These are phyloP conservation scores for Lepidocyrtoides sp. DNA, from an alignment of 2,888 invertebrate species.

Conservation along the genomic window DNA sequence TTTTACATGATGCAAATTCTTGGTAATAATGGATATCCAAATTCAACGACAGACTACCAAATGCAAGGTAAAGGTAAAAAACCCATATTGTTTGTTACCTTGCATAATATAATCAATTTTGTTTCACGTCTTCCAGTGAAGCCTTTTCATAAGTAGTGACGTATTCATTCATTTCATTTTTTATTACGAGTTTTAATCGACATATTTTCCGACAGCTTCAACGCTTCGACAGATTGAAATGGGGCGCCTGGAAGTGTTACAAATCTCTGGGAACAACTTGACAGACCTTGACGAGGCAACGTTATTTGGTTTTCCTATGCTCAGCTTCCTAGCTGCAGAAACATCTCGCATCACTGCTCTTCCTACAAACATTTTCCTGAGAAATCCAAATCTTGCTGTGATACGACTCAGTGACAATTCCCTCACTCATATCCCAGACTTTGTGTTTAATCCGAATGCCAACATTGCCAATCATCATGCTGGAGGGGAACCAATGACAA, in stretches of 20 bases:
- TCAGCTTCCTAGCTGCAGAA: slow-evolving; percentile 91
- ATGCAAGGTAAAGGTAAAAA: too few species aligned
- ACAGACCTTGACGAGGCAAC: slow-evolving; percentile 91
- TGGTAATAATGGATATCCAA: too few species aligned
- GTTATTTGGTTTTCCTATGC: slow-evolving; percentile 92
- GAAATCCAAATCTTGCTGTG: slow-evolving; percentile 92
- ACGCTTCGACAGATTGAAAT: slow-evolving; percentile 83
- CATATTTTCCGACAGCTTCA: too few species aligned
- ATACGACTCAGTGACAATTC: slow-evolving; percentile 92
- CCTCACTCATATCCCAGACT: slow-evolving; percentile 90
- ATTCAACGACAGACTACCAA: too few species aligned
- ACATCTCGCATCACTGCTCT: slow-evolving; percentile 90
- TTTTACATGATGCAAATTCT: too few species aligned
- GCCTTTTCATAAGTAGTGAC: too few species aligned
- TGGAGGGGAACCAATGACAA: slow-evolving; percentile 52
- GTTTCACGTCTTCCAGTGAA: too few species aligned
- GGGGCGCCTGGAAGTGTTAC: slow-evolving; percentile 88
- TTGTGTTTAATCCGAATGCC: slow-evolving; percentile 89
- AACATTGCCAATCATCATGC: slow-evolving; percentile 68
- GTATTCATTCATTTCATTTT: too few species aligned
- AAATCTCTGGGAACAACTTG: slow-evolving; percentile 93
- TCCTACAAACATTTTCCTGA: slow-evolving; percentile 91
- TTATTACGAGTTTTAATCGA: too few species aligned
- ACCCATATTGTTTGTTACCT: too few species aligned
- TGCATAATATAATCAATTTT: too few species aligned